Conservation (phyloP, 2,113 vertebrate genomes). For the Acrocephalus arundinaceus region DNA sequence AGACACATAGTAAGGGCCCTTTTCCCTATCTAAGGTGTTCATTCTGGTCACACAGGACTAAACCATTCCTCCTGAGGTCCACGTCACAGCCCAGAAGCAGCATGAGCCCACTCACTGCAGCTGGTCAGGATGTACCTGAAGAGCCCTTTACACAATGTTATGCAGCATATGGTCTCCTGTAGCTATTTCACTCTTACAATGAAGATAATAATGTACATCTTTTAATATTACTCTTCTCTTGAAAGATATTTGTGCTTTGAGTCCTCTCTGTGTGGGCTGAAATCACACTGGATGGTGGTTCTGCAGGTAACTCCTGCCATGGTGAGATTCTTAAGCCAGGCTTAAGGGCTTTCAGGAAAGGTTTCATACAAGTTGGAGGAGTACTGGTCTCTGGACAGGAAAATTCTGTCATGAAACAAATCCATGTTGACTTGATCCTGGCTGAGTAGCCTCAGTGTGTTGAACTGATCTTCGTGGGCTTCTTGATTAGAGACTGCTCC, state of each 20-base stretch:
- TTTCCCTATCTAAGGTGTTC: slow-evolving; percentile 12
- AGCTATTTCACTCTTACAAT: background rate
- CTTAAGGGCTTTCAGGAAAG: background rate
- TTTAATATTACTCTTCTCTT: background rate
- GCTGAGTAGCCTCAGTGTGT: background rate
- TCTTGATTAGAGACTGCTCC: background rate
- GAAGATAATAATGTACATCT: background rate
- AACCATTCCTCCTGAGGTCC: background rate
- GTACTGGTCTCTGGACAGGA: background rate
- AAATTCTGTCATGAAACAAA: background rate
- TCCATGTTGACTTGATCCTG: background rate
- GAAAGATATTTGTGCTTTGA: background rate
- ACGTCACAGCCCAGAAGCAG: background rate
- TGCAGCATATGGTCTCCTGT: no score
- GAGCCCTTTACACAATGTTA: background rate
- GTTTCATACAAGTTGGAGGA: background rate
- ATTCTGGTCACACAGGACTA: background rate
- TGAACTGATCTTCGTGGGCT: background rate
- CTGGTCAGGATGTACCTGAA: background rate
- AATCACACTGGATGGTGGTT: rapidly evolving
- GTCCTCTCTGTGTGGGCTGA: background rate
- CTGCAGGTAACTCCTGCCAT: background rate
- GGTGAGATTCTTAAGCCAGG: background rate
- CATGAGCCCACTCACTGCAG: background rate
- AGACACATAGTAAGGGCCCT: background rate